These are phyloP conservation scores for Smittia sp. DNA, from an alignment of 2,888 invertebrate species.

Conservation along the genomic window DNA sequence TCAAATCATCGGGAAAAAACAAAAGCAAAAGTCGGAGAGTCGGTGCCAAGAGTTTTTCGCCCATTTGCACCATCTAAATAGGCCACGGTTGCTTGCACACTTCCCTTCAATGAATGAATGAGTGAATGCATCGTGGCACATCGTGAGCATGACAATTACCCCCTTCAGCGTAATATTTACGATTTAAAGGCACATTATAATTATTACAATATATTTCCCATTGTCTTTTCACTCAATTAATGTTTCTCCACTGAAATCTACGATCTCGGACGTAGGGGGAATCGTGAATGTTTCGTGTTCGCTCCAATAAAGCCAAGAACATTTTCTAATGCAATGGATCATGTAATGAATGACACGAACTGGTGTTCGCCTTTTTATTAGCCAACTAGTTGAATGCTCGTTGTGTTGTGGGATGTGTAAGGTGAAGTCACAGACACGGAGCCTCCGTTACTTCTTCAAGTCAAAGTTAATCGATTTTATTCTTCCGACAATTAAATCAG, in stretches of 20 bases:
- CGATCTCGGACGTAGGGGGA: no score
- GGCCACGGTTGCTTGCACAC: slow-evolving; percentile 35
- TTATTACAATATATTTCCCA: slow-evolving; percentile 6
- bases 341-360: no score
- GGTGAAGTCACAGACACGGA: no score
- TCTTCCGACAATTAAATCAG: no score
- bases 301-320: no score
- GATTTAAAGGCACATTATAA: slow-evolving; percentile 34
- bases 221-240: slow-evolving; percentile 35
- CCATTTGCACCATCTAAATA: slow-evolving; percentile 38
- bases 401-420: no score
- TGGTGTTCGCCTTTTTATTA: no score
- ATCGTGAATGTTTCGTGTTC: no score
- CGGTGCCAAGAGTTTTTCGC: slow-evolving; percentile 19
- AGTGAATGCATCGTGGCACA: slow-evolving; percentile 1
- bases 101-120: background rate
- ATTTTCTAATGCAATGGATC: no score
- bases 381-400: no score
- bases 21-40: background rate
- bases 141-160: slow-evolving; percentile 24
- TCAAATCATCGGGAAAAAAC: background rate
- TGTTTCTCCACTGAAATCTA: background rate
- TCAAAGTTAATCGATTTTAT: no score
- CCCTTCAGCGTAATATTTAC: slow-evolving; percentile 30
- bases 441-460: no score